Evolutionary conservation across 92 coral and sea anemone genomes (phyloP).

Genomic region (Plumapathes pennacea): DNA sequence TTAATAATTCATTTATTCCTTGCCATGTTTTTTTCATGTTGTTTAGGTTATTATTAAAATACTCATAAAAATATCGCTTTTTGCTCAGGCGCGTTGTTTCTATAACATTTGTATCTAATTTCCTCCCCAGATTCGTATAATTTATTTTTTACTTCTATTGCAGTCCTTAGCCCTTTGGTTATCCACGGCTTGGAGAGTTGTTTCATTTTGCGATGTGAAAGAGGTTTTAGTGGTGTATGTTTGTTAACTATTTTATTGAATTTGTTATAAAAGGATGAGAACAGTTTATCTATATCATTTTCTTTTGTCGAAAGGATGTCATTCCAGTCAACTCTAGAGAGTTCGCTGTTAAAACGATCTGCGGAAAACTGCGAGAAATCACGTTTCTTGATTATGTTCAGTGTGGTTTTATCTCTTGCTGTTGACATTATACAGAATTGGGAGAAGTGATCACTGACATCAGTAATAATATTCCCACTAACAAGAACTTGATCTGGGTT

Average conservation of each 20-base stretch:
- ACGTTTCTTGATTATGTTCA: neutral
- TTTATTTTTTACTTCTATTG: too few species aligned
- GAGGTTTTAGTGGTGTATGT: conserved; percentile 5
- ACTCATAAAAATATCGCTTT: too few species aligned
- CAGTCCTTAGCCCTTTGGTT: too few species aligned
- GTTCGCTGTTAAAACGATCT: conserved; percentile 8
- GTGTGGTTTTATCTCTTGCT: conserved; percentile 16
- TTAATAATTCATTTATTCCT: conserved; percentile 1
- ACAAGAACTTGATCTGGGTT: conserved; percentile 8
- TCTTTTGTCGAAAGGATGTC: too few species aligned
- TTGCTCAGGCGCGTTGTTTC: too few species aligned
- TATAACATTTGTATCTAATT: too few species aligned
- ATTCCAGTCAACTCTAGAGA: conserved; percentile 5
- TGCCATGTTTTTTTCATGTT: conserved; percentile 8
- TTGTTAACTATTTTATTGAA: conserved; percentile 12
- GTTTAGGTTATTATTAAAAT: too few species aligned
- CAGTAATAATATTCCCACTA: conserved; percentile 35
- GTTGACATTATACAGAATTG: conserved; percentile 41
- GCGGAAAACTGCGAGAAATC: conserved; percentile 21
- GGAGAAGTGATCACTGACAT: conserved; percentile 35
- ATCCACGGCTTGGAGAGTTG: neutral
- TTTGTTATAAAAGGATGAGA: conserved; percentile 8
- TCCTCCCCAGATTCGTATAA: too few species aligned
- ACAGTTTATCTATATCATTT: neutral
- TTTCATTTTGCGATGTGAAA: neutral